Evolutionary conservation across 2,888 invertebrate species (phyloP).

Genomic region (Brenthis hecate): DNA sequence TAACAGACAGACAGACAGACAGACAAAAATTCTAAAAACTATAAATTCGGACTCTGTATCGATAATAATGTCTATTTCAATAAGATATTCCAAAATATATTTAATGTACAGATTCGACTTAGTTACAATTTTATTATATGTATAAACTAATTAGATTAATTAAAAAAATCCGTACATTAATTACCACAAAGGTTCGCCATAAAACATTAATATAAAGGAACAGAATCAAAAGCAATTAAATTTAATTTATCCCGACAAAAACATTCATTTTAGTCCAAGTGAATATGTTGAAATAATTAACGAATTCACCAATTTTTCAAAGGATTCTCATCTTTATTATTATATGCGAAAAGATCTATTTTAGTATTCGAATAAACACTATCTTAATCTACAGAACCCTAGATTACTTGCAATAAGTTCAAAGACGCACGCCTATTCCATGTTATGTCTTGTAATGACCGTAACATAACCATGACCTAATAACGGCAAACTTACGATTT

Average conservation of each 20-base stretch:
- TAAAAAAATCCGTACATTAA: too few relatives aligned
- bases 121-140: too few relatives aligned
- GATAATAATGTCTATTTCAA: too few relatives aligned
- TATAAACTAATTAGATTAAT: too few relatives aligned
- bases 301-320: not conserved
- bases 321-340: not conserved
- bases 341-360: not conserved
- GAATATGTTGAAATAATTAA: conserved; percentile 4
- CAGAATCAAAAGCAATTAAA: not conserved
- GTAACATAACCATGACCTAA: conserved; percentile 50
- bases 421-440: conserved; percentile 62
- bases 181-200: too few relatives aligned
- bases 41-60: too few relatives aligned
- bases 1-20: too few relatives aligned
- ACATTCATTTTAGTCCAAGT: conserved; percentile 1
- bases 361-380: not conserved
- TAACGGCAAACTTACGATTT: conserved; percentile 43
- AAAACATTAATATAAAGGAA: not conserved
- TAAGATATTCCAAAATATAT: too few relatives aligned
- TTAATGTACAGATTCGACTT: too few relatives aligned
- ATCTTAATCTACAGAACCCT: conserved; percentile 15
- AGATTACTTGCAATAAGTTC: conserved; percentile 59
- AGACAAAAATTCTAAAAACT: too few relatives aligned
- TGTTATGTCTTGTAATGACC: conserved; percentile 61
- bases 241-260: conserved; percentile 11